Percentiles rank a stretch among this genome's conserved stretches.
Conservation (phyloP, 2,888 invertebrate genomes). For the Lepidonotus clava region DNA sequence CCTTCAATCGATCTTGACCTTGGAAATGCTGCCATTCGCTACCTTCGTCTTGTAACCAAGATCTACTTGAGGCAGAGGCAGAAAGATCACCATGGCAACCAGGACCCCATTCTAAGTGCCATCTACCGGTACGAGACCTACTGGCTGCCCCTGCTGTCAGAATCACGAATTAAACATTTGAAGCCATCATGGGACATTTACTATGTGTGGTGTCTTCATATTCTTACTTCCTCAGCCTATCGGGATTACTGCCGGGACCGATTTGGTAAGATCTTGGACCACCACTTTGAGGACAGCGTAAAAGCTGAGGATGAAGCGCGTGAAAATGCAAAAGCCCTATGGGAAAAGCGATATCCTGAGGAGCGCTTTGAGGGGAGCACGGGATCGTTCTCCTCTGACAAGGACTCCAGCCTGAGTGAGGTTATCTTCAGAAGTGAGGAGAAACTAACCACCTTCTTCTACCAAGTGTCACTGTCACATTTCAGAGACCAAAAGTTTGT, state of each 20-base stretch:
- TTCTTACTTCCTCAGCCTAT: neutral
- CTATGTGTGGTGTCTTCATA: constrained; percentile 41
- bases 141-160: constrained; percentile 2
- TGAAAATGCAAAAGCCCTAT: neutral
- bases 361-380: neutral
- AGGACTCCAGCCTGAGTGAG: neutral
- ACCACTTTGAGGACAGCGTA: neutral
- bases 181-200: constrained; percentile 31
- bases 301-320: neutral
- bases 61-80: neutral
- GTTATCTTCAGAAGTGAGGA: neutral
- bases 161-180: neutral
- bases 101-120: neutral
- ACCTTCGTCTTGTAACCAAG: constrained; percentile 18
- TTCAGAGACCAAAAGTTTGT: neutral
- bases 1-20: constrained; percentile 43
- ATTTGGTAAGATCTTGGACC: constrained; percentile 2
- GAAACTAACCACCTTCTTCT: constrained; percentile 1
- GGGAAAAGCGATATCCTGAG: neutral
- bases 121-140: constrained; percentile 3
- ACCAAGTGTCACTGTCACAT: constrained; percentile 16
- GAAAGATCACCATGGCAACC: neutral
- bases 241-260: neutral
- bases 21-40: neutral
- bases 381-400: neutral